Conservation (phyloP, 37 sponge, comb jelly and placozoan genomes). For the Agelas oroides region DNA sequence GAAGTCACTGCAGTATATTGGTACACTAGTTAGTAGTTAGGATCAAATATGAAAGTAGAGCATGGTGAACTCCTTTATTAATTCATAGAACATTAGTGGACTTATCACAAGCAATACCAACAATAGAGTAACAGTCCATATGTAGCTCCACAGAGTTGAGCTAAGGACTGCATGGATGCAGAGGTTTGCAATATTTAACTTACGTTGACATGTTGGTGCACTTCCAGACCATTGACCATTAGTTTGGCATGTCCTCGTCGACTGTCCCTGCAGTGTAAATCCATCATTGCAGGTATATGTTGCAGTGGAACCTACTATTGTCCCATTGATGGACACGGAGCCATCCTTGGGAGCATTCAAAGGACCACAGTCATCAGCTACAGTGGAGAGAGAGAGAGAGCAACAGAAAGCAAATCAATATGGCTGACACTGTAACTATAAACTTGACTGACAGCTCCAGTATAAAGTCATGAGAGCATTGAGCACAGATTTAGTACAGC, state of each 20-base stretch:
- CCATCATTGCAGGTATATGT: constrained; percentile 61
- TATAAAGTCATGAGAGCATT: too few relatives aligned
- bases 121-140: too few relatives aligned
- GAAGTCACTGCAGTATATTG: not conserved
- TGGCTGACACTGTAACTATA: too few relatives aligned
- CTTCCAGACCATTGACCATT: constrained; percentile 42
- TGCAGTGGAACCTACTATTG: constrained; percentile 28
- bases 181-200: not conserved
- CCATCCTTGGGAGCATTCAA: constrained; percentile 40
- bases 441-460: constrained; percentile 45
- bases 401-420: too few relatives aligned
- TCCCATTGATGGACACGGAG: constrained; percentile 4
- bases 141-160: too few relatives aligned
- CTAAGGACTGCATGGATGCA: too few relatives aligned
- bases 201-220: constrained; percentile 55
- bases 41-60: too few relatives aligned
- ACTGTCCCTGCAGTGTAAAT: constrained; percentile 20
- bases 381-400: not conserved
- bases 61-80: too few relatives aligned
- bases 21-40: too few relatives aligned
- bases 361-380: constrained; percentile 30
- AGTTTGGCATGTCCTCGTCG: constrained; percentile 24
- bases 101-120: too few relatives aligned
- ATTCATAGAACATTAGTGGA: too few relatives aligned
- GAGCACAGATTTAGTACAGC: not conserved